phyloP scores from a whole-genome alignment of 2,888 invertebrate genomes.

The Epinotia nisella region DNA sequence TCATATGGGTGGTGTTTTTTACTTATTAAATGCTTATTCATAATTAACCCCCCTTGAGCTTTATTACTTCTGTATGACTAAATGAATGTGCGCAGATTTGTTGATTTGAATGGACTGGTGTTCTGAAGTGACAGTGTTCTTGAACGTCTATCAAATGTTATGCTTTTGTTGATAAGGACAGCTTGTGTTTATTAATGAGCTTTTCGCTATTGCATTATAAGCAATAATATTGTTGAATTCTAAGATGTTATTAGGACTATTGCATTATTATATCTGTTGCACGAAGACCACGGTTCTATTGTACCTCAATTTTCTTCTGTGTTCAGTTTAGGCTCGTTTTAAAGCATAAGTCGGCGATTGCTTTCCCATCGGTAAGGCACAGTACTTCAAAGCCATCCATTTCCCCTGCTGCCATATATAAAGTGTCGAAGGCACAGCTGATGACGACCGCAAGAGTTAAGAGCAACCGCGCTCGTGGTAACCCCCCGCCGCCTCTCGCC shows the following conservation, averaged over 20 bases:
- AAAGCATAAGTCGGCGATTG: conserved; percentile 30
- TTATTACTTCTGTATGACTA: conserved; percentile 81
- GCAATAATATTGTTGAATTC: not conserved
- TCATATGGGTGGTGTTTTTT: conserved; percentile 78
- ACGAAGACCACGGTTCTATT: not conserved
- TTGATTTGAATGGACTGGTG: conserved; percentile 63
- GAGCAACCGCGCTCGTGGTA: conserved; percentile 72
- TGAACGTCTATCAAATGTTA: conserved; percentile 49
- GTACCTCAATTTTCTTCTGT: not conserved
- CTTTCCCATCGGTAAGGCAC: conserved; percentile 44
- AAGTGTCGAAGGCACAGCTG: conserved; percentile 80
- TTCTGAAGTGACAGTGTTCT: conserved; percentile 47
- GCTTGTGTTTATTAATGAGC: not conserved
- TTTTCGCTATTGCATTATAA: not conserved
- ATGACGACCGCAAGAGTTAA: conserved; percentile 73
- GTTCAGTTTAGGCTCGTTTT: not conserved
- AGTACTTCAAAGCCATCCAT: conserved; percentile 62
- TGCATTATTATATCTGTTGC: not conserved
- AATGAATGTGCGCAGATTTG: conserved; percentile 68
- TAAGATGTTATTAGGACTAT: not conserved
- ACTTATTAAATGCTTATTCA: conserved; percentile 79
- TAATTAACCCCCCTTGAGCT: conserved; percentile 83
- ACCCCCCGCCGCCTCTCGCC: conserved; percentile 77
- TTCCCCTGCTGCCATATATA: conserved; percentile 70
- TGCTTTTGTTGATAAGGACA: not conserved